These are phyloP conservation scores for Mimachlamys varia DNA, from an alignment of 2,888 invertebrate species.

Conservation along the genomic window DNA sequence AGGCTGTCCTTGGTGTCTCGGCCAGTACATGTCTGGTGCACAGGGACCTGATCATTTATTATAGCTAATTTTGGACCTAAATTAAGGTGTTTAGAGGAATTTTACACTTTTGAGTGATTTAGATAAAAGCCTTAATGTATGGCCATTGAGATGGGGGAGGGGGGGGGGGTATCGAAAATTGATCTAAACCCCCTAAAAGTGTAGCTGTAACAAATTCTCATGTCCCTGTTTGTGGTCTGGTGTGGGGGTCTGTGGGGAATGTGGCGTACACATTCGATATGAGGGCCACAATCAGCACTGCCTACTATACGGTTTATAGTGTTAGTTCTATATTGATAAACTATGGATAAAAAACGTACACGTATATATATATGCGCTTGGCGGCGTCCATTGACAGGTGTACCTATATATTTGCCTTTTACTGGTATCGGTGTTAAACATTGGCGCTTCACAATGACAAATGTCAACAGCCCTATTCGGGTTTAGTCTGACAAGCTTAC, in stretches of 20 bases:
- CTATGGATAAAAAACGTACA: neutral
- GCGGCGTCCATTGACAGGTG: neutral
- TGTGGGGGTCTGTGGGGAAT: neutral
- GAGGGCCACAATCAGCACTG: neutral
- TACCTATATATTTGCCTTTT: neutral
- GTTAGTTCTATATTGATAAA: neutral
- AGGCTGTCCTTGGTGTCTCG: neutral
- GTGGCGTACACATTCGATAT: neutral
- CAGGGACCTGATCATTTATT: no score
- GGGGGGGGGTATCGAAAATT: no score
- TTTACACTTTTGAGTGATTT: no score
- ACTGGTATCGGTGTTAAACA: neutral
- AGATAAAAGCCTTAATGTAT: no score
- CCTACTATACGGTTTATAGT: neutral
- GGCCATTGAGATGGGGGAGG: no score
- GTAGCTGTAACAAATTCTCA: no score
- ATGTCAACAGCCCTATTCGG: neutral
- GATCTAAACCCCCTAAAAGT: no score
- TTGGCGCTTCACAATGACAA: neutral
- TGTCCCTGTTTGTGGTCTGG: no score
- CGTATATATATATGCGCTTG: neutral
- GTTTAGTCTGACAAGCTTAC: slow-evolving; percentile 5
- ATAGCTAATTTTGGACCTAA: no score
- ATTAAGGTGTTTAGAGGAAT: no score
- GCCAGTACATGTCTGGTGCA: neutral